These are phyloP conservation scores for Heteromormyrus szaboi DNA, from an alignment of 2,797 vertebrate species.

Conservation along the genomic window DNA sequence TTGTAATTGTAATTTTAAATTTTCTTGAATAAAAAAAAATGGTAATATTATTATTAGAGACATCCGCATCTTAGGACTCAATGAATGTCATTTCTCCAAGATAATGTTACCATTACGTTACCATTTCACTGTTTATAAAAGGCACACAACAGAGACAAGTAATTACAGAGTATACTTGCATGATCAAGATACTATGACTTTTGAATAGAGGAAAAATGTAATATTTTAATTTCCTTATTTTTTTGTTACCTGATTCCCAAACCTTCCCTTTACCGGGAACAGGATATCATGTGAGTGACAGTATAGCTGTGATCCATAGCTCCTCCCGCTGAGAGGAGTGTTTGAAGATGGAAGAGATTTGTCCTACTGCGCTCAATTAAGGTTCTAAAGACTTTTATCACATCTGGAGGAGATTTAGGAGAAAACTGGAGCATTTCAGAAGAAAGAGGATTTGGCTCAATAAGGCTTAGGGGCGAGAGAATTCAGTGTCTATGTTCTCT, in stretches of 20 bases:
- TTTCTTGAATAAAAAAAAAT: background rate
- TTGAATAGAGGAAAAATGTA: background rate
- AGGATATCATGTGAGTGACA: background rate
- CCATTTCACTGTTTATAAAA: background rate
- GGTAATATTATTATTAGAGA: background rate
- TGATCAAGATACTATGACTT: background rate
- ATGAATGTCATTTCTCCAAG: background rate
- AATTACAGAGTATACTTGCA: background rate
- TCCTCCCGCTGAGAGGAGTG: background rate
- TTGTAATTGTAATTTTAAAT: background rate
- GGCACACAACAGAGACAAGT: background rate
- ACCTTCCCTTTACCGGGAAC: background rate
- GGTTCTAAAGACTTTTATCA: constrained; percentile 17
- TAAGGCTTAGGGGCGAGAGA: constrained; percentile 6
- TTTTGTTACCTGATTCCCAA: background rate
- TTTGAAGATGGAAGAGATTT: constrained; percentile 23
- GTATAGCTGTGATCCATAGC: background rate
- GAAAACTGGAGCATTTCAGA: constrained; percentile 19
- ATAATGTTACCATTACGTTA: background rate
- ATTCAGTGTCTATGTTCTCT: constrained; percentile 12
- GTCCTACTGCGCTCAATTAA: constrained; percentile 26
- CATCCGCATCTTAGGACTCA: background rate
- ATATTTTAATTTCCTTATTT: background rate
- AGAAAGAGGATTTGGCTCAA: constrained; percentile 19
- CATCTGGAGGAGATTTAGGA: constrained; percentile 21